Base-by-base conservation (phyloP, 2,888 invertebrate genomes). In the Salpingus planirostris region DNA sequence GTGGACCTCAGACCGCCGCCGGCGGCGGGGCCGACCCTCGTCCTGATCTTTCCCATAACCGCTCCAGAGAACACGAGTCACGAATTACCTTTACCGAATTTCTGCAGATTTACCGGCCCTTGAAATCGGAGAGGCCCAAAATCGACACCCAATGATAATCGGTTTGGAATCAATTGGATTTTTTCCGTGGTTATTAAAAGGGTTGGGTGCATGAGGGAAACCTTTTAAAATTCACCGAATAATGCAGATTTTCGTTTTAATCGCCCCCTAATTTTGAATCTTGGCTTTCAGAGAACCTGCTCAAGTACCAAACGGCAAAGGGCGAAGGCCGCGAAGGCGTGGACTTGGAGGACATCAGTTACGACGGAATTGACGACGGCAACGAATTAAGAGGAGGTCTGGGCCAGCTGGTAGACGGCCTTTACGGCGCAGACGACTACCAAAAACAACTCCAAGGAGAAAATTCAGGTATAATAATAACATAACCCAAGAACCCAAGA, bases 381-480 rank as follows among this genome's bases (percentile, higher is more conserved):
- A 68, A 68, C 5, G 61, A 65, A 29, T 69, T 78, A 62, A 62
- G 66, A 28, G 75, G 77, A 23, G 90, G 90, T 2, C 69, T 91
- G 5, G 91, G 91, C 10, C 88, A 89, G 61, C 71, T 91, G 48
- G 76, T 80, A 3, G 88, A 89, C 60, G 84, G 85, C 0, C 65
- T 78, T 24, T 66, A 71, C 31, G 83, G 80, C 8, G 78, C 78
- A 15, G 75, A 75, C 45, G 76, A 78, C 51, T 77, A 76, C 60
- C 76, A 70, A 56, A 67, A 69, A 52, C 75, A 66, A 42, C 71
- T 69, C 45, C 71, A 67, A 54, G 65, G 67, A 18, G 76, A 75
- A 45, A 71, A 73, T 28, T 68, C 69, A 58, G 76, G 76, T 75
- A 59, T 18, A 8, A 18, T n/a, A n/a, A n/a, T n/a, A n/a, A n/a